phyloP scores from a whole-genome alignment of 2,888 invertebrate species.

The Andrena chrysosceles region DNA sequence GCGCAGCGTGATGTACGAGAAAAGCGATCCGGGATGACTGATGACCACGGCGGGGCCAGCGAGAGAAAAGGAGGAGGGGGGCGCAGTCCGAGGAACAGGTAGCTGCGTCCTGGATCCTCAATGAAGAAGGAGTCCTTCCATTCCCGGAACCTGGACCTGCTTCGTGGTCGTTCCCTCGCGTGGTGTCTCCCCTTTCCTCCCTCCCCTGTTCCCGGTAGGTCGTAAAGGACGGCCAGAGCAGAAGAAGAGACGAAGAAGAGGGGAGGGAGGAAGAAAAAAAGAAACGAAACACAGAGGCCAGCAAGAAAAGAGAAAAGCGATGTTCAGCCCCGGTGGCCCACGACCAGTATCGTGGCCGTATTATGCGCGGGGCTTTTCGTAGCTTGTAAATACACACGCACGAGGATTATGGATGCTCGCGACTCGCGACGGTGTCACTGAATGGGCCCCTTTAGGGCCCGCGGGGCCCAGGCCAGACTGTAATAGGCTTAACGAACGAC shows the following conservation, averaged over 20 bases:
- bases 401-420: conserved; percentile 71
- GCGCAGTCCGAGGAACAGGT: conserved; percentile 75
- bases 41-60: conserved; percentile 73
- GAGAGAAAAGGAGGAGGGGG: conserved; percentile 49
- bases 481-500: conserved; percentile 75
- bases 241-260: background rate
- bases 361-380: conserved; percentile 59
- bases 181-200: conserved; percentile 10
- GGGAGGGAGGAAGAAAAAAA: background rate
- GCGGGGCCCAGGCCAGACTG: conserved; percentile 37
- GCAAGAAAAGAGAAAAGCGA: conserved; percentile 37
- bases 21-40: conserved; percentile 80
- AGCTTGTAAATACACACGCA: conserved; percentile 73
- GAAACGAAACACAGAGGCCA: background rate
- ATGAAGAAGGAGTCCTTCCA: conserved; percentile 67
- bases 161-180: conserved; percentile 35
- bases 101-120: conserved; percentile 69
- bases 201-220: background rate
- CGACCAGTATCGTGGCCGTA: conserved; percentile 26
- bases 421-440: conserved; percentile 67
- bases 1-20: conserved; percentile 72
- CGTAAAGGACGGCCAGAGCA: background rate
- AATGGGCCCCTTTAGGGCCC: conserved; percentile 39
- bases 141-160: conserved; percentile 68
- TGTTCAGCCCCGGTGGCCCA: conserved; percentile 62